Conservation (phyloP, 1,140 invertebrate species). For the Pseudachorutes palmiensis region DNA sequence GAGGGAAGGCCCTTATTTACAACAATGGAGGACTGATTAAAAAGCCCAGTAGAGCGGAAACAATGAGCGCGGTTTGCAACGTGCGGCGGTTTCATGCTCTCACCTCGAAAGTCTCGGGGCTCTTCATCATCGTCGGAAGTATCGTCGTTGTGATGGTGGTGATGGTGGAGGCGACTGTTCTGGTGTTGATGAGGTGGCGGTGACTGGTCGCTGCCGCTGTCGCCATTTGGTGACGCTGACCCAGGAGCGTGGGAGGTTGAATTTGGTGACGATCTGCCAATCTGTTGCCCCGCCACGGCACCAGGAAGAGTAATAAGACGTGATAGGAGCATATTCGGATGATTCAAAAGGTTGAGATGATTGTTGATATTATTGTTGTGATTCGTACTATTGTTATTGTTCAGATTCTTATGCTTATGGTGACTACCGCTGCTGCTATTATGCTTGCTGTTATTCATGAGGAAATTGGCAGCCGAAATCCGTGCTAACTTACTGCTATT, state of each 20-base stretch:
- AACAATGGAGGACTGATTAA: not conserved
- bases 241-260: constrained; percentile 10
- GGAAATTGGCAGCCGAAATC: constrained; percentile 16
- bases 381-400: constrained; percentile 4
- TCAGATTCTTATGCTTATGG: not conserved
- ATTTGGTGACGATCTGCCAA: not conserved
- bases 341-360: constrained; percentile 15
- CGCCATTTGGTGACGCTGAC: constrained; percentile 24
- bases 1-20: not conserved
- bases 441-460: constrained; percentile 9
- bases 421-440: constrained; percentile 1
- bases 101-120: constrained; percentile 36
- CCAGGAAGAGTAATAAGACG: constrained; percentile 31
- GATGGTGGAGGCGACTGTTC: not conserved
- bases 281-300: not conserved
- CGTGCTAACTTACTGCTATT: constrained; percentile 26
- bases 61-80: constrained; percentile 4
- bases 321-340: constrained; percentile 34
- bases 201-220: not conserved
- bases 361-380: constrained; percentile 21
- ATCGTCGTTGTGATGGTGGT: constrained; percentile 12
- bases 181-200: not conserved
- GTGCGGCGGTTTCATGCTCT: too few species aligned
- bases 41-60: constrained; percentile 1
- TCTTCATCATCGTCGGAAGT: constrained; percentile 34